phyloP scores from a whole-genome alignment of 2,113 vertebrate genomes.

The Uria aalge region DNA sequence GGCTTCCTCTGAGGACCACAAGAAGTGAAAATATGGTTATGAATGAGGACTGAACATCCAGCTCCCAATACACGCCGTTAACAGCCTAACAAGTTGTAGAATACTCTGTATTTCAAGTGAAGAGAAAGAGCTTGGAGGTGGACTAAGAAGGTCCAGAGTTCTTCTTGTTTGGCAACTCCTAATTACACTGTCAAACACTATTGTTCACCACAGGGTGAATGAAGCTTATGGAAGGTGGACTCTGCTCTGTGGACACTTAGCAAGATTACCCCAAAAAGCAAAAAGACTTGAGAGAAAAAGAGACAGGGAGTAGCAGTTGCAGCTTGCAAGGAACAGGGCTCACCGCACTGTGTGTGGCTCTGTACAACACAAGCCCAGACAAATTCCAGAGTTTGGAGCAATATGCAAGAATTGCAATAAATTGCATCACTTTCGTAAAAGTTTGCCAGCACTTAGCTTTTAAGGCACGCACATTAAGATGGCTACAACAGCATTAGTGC shows the following conservation, averaged over 20 bases:
- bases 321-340: not conserved
- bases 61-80: not conserved
- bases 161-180: not conserved
- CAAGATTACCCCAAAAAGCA: not conserved
- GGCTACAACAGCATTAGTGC: not conserved
- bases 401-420: conserved; percentile 35
- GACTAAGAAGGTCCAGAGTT: not conserved
- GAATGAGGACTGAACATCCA: not conserved
- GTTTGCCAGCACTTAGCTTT: not conserved
- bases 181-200: not conserved
- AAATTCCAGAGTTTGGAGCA: conserved; percentile 3
- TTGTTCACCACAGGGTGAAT: not conserved
- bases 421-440: conserved; percentile 45
- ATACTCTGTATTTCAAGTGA: not conserved
- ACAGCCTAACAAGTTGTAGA: not conserved
- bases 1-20: not conserved
- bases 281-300: not conserved
- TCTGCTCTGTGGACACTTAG: not conserved
- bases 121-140: not conserved
- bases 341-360: not conserved
- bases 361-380: conserved; percentile 26
- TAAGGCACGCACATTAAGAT: not conserved
- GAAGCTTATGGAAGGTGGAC: not conserved
- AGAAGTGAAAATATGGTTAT: not conserved
- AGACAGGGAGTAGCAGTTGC: not conserved